Conservation (phyloP, 2,888 invertebrate species). For the Epinotia demarniana region DNA sequence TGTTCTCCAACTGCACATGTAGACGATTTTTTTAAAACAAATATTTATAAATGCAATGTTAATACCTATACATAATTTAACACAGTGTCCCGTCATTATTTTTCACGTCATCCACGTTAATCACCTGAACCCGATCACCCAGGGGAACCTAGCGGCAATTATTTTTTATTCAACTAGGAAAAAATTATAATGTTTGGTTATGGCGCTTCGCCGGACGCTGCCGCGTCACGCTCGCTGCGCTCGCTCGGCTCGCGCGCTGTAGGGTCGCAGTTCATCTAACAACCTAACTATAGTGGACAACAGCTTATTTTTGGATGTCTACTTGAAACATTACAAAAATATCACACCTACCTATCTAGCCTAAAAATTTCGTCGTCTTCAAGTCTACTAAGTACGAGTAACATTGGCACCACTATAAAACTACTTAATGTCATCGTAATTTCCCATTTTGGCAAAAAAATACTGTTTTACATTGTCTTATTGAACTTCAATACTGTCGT, state of each 20-base stretch:
- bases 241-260: too few relatives aligned
- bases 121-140: too few relatives aligned
- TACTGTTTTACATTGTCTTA: conserved; percentile 28
- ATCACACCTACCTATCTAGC: conserved; percentile 26
- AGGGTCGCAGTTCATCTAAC: too few relatives aligned
- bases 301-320: not conserved
- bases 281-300: too few relatives aligned
- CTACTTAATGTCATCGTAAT: conserved; percentile 43
- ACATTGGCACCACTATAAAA: conserved; percentile 51
- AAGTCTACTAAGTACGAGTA: conserved; percentile 45
- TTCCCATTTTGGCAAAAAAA: conserved; percentile 46
- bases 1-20: not conserved
- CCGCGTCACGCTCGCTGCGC: too few relatives aligned
- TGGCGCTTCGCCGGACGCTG: too few relatives aligned
- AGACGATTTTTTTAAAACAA: not conserved
- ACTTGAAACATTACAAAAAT: conserved; percentile 44
- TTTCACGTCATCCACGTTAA: too few relatives aligned
- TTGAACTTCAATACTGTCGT: conserved; percentile 26
- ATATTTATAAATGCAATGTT: conserved; percentile 34
- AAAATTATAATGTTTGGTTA: too few relatives aligned
- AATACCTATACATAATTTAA: conserved; percentile 5
- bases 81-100: conserved; percentile 11
- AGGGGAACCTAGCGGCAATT: too few relatives aligned
- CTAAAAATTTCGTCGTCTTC: conserved; percentile 17
- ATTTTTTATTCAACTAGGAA: too few relatives aligned